Percentiles rank a stretch among this genome's conserved stretches.
Conservation (phyloP, 2,113 vertebrate species). For the Bungarus multicinctus region DNA sequence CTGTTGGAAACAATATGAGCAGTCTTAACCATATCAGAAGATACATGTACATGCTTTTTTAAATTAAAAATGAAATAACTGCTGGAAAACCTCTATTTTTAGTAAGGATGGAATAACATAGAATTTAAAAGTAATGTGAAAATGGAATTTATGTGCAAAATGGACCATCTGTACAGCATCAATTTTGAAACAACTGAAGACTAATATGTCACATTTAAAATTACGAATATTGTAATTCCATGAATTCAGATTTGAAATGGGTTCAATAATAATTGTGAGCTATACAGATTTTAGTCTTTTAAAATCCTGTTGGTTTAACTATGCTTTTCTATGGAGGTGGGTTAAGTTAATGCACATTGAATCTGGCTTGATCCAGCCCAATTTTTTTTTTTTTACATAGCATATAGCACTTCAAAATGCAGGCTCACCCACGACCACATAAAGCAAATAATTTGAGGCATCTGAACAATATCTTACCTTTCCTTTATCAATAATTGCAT, state of each 20-base stretch:
- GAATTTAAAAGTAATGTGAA: background rate
- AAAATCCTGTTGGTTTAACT: background rate
- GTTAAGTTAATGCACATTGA: background rate
- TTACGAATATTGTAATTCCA: background rate
- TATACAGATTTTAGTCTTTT: background rate
- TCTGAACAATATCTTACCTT: background rate
- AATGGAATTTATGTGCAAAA: background rate
- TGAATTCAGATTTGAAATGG: background rate
- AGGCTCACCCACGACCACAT: background rate
- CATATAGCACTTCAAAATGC: background rate
- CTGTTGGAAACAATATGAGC: slow-evolving; percentile 38
- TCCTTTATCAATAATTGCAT: background rate
- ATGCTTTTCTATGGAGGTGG: background rate
- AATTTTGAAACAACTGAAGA: background rate
- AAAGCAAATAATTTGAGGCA: background rate
- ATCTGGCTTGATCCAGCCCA: background rate
- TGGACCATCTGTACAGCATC: background rate
- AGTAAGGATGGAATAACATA: background rate
- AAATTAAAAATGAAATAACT: slow-evolving; percentile 22
- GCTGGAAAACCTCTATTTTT: slow-evolving; percentile 19
- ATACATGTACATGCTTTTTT: background rate
- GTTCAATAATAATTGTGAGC: background rate
- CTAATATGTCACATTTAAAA: background rate
- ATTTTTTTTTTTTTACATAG: background rate
- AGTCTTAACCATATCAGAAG: slow-evolving; percentile 22